phyloP scores from a whole-genome alignment of 2,113 vertebrate genomes.

The Atrichornis clamosus region DNA sequence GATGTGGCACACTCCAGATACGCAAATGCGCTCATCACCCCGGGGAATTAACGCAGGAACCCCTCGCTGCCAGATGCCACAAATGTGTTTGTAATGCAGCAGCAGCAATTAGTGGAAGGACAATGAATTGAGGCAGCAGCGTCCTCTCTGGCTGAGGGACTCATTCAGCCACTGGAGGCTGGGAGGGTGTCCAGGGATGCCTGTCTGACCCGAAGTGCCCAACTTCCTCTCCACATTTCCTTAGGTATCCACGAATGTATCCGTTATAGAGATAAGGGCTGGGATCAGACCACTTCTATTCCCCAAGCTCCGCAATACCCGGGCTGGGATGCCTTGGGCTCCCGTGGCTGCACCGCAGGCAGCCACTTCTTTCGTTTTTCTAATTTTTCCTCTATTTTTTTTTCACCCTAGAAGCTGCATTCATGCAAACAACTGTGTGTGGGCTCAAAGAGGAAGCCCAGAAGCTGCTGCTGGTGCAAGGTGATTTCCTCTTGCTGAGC shows the following conservation, averaged over 20 bases:
- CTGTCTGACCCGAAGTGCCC: background rate
- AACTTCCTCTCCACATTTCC: background rate
- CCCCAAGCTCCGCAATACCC: background rate
- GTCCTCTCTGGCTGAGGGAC: background rate
- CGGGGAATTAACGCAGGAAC: background rate
- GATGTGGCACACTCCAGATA: background rate
- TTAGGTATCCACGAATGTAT: background rate
- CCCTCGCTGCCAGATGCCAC: background rate
- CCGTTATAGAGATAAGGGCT: background rate
- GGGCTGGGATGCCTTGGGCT: background rate
- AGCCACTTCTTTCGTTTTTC: background rate
- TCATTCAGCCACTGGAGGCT: background rate
- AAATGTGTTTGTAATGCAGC: accelerated
- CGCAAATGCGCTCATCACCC: background rate
- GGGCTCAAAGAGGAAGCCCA: background rate
- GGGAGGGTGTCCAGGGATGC: background rate
- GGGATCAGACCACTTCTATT: background rate
- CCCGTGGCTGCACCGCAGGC: background rate
- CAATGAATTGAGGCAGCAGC: background rate
- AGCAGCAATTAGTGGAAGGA: background rate
- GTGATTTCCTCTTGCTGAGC: background rate
- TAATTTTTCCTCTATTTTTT: background rate
- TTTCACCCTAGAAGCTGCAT: background rate
- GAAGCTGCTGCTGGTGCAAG: background rate
- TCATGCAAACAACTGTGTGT: background rate